Evolutionary conservation across 1,140 invertebrate species (phyloP), one percentile per base, ranked within the genome.

Genomic region (Trachymyrmex septentrionalis): DNA sequence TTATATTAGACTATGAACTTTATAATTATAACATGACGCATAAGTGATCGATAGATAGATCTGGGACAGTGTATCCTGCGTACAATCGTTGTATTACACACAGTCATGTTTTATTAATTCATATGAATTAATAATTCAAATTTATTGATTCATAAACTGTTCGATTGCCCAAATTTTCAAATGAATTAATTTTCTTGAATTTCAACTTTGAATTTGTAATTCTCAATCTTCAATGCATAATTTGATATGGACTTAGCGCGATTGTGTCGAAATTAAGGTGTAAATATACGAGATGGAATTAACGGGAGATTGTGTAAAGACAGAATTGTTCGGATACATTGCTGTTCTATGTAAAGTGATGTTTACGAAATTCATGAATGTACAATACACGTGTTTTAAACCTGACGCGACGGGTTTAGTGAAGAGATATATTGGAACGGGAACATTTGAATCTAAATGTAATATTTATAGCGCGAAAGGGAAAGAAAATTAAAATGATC

Each of bases 381-480:
- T 80, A 80, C 3, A 71, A 57, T 71, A 3, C 9, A 12, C 24
- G 16, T 55, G 30, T 7, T 81, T 81, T 80, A 80, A 82, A n/a
- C 7, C 64, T 12, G 14, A 53, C 6, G 24, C 27, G 12, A 50
- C 0, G 12, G 24, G 4, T 67, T 66, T 67, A 53, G n/a, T 10
- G 19, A 9, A 10, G 19, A 66, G 30, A 38, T 3, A 66, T 66
- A 38, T 30, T 44, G 10, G 38, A n/a, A n/a, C n/a, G 63, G 14
- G 19, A 21, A 64, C 27, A 44, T 38, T 81, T 24, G n/a, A 73
- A 27, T 73, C 27, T 59, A 61, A 59, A 73, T 84, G 67, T 84
- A 84, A 73, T 73, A 84, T 84, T 84, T 84, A 61, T 84, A 75
- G 30, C 24, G 55, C 38, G 71, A 44, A 84, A 48, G 57, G 9